Evolutionary conservation across 2,113 vertebrate genomes (phyloP).

Genomic region (Anser cygnoides): DNA sequence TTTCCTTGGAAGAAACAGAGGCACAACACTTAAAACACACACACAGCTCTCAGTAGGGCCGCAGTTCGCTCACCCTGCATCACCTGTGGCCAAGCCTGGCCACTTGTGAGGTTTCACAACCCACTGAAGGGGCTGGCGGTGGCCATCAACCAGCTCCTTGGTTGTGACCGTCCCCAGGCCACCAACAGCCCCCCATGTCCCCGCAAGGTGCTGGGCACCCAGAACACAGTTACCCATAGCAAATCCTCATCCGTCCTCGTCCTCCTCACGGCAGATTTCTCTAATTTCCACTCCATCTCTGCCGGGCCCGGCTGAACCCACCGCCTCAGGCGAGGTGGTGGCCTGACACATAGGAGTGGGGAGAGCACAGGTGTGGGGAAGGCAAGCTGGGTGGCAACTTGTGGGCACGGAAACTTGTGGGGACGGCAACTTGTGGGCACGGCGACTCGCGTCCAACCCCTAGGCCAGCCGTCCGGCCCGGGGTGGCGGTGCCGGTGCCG

Average conservation of each 20-base stretch:
- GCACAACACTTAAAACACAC: background rate
- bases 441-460: background rate
- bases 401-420: too few relatives aligned
- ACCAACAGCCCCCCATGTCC: background rate
- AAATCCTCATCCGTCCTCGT: slow-evolving; percentile 17
- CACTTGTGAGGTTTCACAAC: background rate
- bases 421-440: accelerated
- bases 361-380: accelerated
- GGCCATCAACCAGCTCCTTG: too few relatives aligned
- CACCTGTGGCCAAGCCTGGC: background rate
- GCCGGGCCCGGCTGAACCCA: accelerated
- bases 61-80: background rate
- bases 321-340: accelerated
- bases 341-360: too few relatives aligned
- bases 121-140: too few relatives aligned
- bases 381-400: background rate
- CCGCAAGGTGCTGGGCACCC: background rate
- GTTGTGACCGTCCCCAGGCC: accelerated
- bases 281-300: slow-evolving; percentile 21
- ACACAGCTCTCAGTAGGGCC: background rate
- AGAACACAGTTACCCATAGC: slow-evolving; percentile 55
- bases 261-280: background rate
- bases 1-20: slow-evolving; percentile 36
- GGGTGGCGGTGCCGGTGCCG: background rate
- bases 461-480: too few relatives aligned